Conservation (phyloP, 2,113 vertebrate genomes). For the Lipotes vexillifer region DNA sequence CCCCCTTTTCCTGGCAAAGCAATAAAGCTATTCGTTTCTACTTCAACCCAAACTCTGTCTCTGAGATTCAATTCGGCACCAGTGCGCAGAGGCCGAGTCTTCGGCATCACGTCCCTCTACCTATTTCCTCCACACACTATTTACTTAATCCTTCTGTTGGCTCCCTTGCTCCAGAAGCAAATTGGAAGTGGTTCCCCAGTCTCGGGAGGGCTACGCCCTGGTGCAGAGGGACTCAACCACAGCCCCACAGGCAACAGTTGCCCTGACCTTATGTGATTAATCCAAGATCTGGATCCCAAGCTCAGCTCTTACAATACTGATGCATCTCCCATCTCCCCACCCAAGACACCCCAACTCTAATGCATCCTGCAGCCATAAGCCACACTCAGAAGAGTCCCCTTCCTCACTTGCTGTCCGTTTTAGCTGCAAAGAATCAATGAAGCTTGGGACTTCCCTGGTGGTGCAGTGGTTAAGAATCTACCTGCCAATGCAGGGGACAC, state of each 20-base stretch:
- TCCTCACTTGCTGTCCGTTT: too few species aligned
- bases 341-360: neutral
- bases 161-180: fast-evolving
- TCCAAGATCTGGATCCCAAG: neutral
- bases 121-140: neutral
- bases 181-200: fast-evolving
- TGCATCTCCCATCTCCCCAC: neutral
- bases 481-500: too few species aligned
- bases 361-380: fast-evolving
- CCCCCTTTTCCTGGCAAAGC: too few species aligned
- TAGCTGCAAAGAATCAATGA: neutral
- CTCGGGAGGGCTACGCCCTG: fast-evolving
- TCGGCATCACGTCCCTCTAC: neutral
- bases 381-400: neutral
- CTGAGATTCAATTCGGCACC: too few species aligned
- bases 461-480: too few species aligned
- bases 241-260: fast-evolving
- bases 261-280: fast-evolving
- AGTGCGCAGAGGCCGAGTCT: too few species aligned
- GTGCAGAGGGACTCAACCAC: neutral
- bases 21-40: too few species aligned
- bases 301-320: neutral
- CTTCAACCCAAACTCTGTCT: too few species aligned
- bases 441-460: neutral
- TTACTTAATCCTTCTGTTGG: neutral